Evolutionary conservation across 2,888 invertebrate genomes (phyloP).

Genomic region (Scaeva pyrastri): DNA sequence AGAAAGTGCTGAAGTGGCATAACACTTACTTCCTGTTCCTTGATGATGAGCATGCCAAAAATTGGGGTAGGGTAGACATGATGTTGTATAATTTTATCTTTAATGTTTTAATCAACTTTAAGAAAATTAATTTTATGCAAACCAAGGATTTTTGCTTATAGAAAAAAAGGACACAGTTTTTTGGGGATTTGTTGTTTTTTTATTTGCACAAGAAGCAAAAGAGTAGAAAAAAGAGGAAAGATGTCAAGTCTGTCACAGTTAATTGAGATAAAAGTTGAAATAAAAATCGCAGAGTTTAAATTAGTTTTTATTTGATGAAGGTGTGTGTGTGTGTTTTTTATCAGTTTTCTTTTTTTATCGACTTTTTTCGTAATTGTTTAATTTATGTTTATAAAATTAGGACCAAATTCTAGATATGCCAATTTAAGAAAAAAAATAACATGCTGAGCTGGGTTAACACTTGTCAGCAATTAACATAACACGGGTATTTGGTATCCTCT

Average conservation of each 20-base stretch:
- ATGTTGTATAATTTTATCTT: constrained; percentile 4
- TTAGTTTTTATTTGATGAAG: constrained; percentile 57
- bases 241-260: constrained; percentile 22
- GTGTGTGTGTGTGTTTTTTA: constrained; percentile 59
- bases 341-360: constrained; percentile 39
- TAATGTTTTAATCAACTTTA: constrained; percentile 53
- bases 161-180: constrained; percentile 14
- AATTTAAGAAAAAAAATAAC: no score
- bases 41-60: background rate
- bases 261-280: constrained; percentile 26
- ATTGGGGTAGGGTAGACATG: background rate
- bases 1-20: constrained; percentile 35
- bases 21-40: constrained; percentile 31
- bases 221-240: background rate
- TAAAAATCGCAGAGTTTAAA: constrained; percentile 39
- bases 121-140: constrained; percentile 63
- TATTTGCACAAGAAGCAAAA: background rate
- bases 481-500: no score
- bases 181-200: constrained; percentile 10
- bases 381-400: no score
- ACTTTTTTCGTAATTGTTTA: constrained; percentile 12
- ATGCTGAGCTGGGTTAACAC: no score
- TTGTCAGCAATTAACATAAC: no score
- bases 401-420: no score
- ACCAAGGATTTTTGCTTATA: constrained; percentile 6